Evolutionary conservation across 2,797 vertebrate genomes (phyloP), one percentile per base, ranked within the genome.

Genomic region (Corythornis leucogaster): DNA sequence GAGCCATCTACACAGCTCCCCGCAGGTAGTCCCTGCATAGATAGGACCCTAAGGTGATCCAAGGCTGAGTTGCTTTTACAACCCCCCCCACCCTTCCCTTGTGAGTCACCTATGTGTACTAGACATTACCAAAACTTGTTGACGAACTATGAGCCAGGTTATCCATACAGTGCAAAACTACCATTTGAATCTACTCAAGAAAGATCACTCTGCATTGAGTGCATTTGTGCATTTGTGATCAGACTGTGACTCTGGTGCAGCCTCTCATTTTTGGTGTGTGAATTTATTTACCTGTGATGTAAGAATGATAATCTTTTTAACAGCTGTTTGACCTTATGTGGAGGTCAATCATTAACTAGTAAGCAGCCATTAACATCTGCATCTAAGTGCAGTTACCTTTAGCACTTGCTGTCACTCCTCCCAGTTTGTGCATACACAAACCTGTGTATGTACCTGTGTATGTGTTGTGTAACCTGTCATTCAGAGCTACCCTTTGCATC

Each of bases 341-440:
- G 11, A 62, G 15, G 22, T 83, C 59, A 88, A 17, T 94, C 59
- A 81, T 87, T 94, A 88, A 84, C 83, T 66, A 78, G 46, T 51
- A 43, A 66, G 70, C 26, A 91, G 35, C 31, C 26, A 12, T 18
- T n/a, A 91, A 40, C 51, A 68, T 62, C 50, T 78, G 54, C 20
- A 58, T 1, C 43, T n/a, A 48, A 53, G 19, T 54, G 33, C 15
- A 69, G 33, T 78, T 74, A 71, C 11, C 16, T 75, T 83, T 63
- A 70, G 75, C 45, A 46, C 25, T 77, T 0, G 1, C 28, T 35
- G 79, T 63, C 45, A 31, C 28, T 93, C 57, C 42, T 80, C 61
- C 40, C 14, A 8, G 18, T 53, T n/a, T 30, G 50, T 51, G 15
- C 8, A 4, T 54, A 40, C 21, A 28, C 15, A 40, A 40, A 40